Evolutionary conservation across 2,888 invertebrate genomes (phyloP).

Genomic region (Ectemnius lituratus): DNA sequence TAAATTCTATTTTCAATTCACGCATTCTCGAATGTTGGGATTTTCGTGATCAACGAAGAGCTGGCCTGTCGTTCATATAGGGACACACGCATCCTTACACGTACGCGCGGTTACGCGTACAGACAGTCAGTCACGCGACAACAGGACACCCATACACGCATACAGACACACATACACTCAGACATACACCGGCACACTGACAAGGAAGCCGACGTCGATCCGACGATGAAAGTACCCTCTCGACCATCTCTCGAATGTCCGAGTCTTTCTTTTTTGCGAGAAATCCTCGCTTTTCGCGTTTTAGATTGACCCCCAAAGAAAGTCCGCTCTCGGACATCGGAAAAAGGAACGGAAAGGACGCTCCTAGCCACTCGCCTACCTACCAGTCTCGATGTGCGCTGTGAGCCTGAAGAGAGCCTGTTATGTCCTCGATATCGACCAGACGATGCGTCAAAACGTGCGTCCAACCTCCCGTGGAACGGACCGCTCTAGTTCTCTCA

Average conservation of each 20-base stretch:
- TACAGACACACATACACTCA: constrained; percentile 16
- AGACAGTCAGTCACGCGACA: constrained; percentile 4
- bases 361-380: too few species aligned
- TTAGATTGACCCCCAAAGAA: too few species aligned
- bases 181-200: constrained; percentile 34
- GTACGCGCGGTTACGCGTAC: neutral
- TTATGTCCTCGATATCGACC: too few species aligned
- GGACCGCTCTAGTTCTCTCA: too few species aligned
- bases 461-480: too few species aligned
- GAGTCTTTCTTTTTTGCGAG: constrained; percentile 20
- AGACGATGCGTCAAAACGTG: too few species aligned
- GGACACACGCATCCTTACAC: constrained; percentile 52
- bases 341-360: too few species aligned
- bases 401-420: too few species aligned
- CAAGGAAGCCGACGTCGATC: constrained; percentile 58
- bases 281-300: neutral
- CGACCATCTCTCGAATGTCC: constrained; percentile 31
- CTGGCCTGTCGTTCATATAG: constrained; percentile 65
- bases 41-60: constrained; percentile 78
- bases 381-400: too few species aligned
- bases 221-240: constrained; percentile 44
- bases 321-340: too few species aligned
- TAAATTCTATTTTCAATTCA: constrained; percentile 77
- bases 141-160: constrained; percentile 14
- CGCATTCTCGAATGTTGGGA: constrained; percentile 76